Base-by-base conservation (phyloP, 1,140 invertebrate genomes). In the Drosophila dunni region DNA sequence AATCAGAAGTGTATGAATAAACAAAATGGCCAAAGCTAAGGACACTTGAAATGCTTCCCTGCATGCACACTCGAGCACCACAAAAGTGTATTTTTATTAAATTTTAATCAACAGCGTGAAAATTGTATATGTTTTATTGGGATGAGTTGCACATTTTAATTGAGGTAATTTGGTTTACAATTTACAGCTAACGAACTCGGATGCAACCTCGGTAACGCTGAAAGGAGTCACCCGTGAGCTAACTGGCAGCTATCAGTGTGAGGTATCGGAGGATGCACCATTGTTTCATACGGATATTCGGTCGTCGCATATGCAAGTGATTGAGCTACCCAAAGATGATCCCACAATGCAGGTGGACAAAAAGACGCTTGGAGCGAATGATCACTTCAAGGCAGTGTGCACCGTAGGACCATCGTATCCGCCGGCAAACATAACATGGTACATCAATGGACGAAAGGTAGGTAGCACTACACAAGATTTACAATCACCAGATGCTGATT, bases 221-320 rank as follows among this genome's bases (percentile, higher is more conserved):
- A 94, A 93, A 10, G 93, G 94, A 71, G 94, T 95, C 6, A 94
- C 94, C 71, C 90, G 94, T 29, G 94, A 95, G 13, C 90, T 95
- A 50, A 94, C 94, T 2, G 95, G 95, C 10, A 94, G 94, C 74
- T 96, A 95, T 92, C 95, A 95, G 86, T 96, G 95, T 71, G 95
- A 96, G 91, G 95, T 96, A 7, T 96, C 95, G 0, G 95, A 95
- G 20, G 95, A 96, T 88, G 95, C 95, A 0, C 95, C 95, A 0
- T 92, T 94, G 15, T 96, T 96, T 77, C 95, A 96, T 81, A 95
- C 95, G 0, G 95, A 95, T 57, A 95, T 95, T 51, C 94, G 95
- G 62, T 91, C 94, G 10, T 94, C 94, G n/a, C 93, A 94, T 79
- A 94, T 96, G 93, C 94, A 95, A 48, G 95, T 96, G 53, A 94